Percentiles rank a stretch among this genome's conserved stretches.
Evolutionary conservation across 2,797 vertebrate genomes (phyloP).

Genomic region (Pangasius krempfi): DNA sequence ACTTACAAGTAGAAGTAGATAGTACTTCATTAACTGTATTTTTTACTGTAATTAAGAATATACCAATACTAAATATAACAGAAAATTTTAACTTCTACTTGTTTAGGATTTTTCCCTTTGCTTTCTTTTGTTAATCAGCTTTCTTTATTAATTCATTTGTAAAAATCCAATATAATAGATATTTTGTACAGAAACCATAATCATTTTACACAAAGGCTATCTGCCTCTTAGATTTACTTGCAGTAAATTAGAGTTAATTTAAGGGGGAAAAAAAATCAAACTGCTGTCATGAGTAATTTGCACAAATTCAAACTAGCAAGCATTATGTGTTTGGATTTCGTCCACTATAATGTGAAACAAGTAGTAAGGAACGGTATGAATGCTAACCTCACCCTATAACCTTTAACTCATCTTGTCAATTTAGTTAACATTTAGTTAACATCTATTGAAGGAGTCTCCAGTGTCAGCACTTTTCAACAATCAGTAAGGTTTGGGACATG

Average conservation of each 20-base stretch:
- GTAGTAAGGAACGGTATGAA: not conserved
- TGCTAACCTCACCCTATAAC: not conserved
- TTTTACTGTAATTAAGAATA: too few species aligned
- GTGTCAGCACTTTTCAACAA: not conserved
- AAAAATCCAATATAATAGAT: not conserved
- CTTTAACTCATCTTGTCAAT: not conserved
- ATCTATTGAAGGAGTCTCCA: not conserved
- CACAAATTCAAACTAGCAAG: not conserved
- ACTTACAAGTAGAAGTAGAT: too few species aligned
- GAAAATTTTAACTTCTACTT: too few species aligned
- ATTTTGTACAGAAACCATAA: not conserved
- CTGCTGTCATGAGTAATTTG: not conserved
- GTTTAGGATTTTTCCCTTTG: too few species aligned
- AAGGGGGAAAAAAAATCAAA: not conserved
- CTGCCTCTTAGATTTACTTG: too few species aligned
- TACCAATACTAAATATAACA: too few species aligned
- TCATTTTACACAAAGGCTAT: not conserved
- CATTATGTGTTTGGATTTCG: not conserved
- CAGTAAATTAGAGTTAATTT: not conserved
- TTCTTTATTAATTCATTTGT: too few species aligned
- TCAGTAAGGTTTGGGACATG: not conserved
- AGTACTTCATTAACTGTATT: too few species aligned
- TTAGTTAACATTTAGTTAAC: not conserved
- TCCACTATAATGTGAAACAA: not conserved
- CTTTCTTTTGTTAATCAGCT: too few species aligned